Percentiles rank a stretch among this genome's conserved stretches.
phyloP scores from a whole-genome alignment of 1,140 invertebrate species.

The Drosophila fuyamai region DNA sequence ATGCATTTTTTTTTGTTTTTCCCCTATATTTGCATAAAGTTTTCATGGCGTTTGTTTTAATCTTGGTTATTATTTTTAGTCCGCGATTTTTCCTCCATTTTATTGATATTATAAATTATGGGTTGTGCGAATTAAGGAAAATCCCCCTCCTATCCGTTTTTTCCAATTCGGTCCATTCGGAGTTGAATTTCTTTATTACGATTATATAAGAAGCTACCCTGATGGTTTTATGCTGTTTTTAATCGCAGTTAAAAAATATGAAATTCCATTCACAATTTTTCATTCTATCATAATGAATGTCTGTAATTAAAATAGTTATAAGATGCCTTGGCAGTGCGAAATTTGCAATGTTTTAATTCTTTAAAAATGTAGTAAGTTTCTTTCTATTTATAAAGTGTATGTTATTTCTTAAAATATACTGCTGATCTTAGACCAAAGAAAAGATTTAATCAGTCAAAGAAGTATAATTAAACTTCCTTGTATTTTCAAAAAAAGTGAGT shows the following conservation, averaged over 20 bases:
- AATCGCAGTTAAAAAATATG: conserved; percentile 2
- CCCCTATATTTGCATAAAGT: conserved; percentile 26
- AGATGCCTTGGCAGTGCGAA: too few relatives aligned
- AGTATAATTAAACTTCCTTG: too few relatives aligned
- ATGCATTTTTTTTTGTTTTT: conserved; percentile 20
- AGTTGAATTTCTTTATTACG: conserved; percentile 14
- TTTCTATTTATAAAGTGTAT: too few relatives aligned
- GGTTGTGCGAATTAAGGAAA: conserved; percentile 58
- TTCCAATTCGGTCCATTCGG: not conserved
- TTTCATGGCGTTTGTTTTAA: conserved; percentile 50
- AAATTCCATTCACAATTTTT: not conserved
- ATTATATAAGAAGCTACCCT: conserved; percentile 3
- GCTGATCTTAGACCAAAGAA: too few relatives aligned
- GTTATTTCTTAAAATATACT: too few relatives aligned
- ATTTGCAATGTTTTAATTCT: too few relatives aligned
- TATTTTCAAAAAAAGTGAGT: too few relatives aligned
- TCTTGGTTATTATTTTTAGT: conserved; percentile 43
- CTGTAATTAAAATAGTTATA: too few relatives aligned
- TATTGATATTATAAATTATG: conserved; percentile 79
- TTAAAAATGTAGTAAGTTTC: too few relatives aligned
- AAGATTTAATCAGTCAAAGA: too few relatives aligned
- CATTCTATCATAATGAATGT: too few relatives aligned
- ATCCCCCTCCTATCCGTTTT: conserved; percentile 13
- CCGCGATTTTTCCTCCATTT: conserved; percentile 36
- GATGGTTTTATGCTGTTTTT: conserved; percentile 8